A percentile compares a stretch with the other conserved stretches of the same genome.
Evolutionary conservation across 1,140 invertebrate genomes (phyloP).

Genomic region (Archegozetes longisetosus): DNA sequence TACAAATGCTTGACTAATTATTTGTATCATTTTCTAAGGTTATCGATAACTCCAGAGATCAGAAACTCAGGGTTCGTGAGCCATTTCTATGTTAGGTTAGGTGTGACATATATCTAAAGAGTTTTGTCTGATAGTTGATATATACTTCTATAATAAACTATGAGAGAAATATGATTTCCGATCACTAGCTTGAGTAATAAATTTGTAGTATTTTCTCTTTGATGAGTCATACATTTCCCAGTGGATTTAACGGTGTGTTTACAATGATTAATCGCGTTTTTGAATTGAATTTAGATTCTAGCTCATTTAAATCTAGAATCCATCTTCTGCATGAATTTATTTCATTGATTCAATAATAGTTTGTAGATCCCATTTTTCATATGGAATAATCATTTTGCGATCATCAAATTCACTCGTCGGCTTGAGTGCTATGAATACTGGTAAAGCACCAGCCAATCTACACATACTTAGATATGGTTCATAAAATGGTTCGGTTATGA

Average conservation of each 20-base stretch:
- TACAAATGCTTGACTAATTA: neutral
- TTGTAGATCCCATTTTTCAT: too few relatives aligned
- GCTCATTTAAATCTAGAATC: conserved; percentile 63
- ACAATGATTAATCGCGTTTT: conserved; percentile 89
- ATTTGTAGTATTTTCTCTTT: neutral
- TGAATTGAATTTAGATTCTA: conserved; percentile 57
- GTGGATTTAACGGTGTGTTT: conserved; percentile 89
- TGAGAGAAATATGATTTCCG: too few relatives aligned
- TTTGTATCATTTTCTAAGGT: too few relatives aligned
- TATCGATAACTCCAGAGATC: too few relatives aligned
- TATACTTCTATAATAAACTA: too few relatives aligned
- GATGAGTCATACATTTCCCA: conserved; percentile 55
- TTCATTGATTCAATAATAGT: too few relatives aligned
- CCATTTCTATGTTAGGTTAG: too few relatives aligned
- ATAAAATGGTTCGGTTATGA: conserved; percentile 94
- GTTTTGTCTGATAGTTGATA: too few relatives aligned
- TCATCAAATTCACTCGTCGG: conserved; percentile 21
- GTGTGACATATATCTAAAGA: too few relatives aligned
- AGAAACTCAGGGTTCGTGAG: too few relatives aligned
- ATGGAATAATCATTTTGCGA: conserved; percentile 38
- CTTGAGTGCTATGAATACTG: conserved; percentile 69
- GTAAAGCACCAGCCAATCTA: conserved; percentile 59
- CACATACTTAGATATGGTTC: conserved; percentile 95
- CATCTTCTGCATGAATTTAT: too few relatives aligned
- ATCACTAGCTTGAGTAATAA: too few relatives aligned